Evolutionary conservation across 92 coral and sea anemone species (phyloP), one percentile per base, ranked within the genome.

Genomic region (Isaurus tuberculatus): DNA sequence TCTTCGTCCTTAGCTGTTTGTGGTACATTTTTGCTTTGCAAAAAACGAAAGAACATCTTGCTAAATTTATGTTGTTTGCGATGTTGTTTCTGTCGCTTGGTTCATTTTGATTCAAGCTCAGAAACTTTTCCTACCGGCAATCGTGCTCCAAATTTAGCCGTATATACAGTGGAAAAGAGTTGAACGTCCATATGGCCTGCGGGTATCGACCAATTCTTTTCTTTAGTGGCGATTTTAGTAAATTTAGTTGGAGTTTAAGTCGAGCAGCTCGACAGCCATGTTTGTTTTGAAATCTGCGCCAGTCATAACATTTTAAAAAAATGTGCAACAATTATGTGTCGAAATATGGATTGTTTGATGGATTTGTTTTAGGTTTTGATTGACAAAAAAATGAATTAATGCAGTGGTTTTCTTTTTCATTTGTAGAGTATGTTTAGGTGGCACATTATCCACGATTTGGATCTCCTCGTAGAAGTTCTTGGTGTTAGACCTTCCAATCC

Each of bases 351-450:
- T 53, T 53, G 61, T 53, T 53, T 53, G 61, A 53, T 53, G 22
- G 27, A 53, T 16, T 53, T n/a, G 44, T 67, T 36, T 67, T 67
- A 67, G 72, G 25, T 8, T 61, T 23, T 27, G 65, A 58, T n/a
- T n/a, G 26, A n/a, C 26, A 58, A 58, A 23, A 58, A 58, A 58
- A 58, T 27, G 32, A 23, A 61, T 27, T 61, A 27, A 61, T 61
- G 67, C 32, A 61, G 67, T 61, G 67, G 67, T 61, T 61, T 57
- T 74, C 48, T 77, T 85, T 74, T 85, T 79, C 64, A 79, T 79
- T 79, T 86, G 72, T 55, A 86, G 85, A 33, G 65, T n/a, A 88
- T 88, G 91, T 75, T 88, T 61, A 88, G 89, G 73, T 88, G 91
- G 91, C 89, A 75, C 72, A 53, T 88, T 23, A 85, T 75, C 79